phyloP scores from a whole-genome alignment of 2,113 vertebrate species.

The Halcyon senegalensis region DNA sequence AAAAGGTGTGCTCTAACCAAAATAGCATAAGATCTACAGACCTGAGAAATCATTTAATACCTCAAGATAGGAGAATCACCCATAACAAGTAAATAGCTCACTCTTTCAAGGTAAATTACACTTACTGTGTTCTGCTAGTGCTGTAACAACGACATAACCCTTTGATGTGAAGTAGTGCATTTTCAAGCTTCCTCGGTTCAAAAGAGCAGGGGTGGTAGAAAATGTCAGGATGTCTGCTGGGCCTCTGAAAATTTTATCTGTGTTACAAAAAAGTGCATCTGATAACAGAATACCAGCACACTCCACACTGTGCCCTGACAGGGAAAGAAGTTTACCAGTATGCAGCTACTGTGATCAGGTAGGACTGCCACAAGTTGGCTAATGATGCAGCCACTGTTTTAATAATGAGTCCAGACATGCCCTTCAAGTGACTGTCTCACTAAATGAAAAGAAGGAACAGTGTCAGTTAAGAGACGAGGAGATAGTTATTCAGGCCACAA shows the following conservation, averaged over 20 bases:
- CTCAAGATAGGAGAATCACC: not conserved
- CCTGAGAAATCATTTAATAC: not conserved
- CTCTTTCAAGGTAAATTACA: not conserved
- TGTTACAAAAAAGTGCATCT: not conserved
- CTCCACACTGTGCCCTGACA: not conserved
- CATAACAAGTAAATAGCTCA: not conserved
- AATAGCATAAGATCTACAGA: not conserved
- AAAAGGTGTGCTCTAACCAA: not conserved
- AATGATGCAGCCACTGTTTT: not conserved
- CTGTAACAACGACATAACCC: not conserved
- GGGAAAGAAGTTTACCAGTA: not conserved
- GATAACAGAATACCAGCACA: not conserved
- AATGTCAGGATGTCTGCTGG: not conserved
- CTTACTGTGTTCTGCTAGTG: not conserved
- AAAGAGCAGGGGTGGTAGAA: not conserved
- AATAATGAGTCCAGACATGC: not conserved
- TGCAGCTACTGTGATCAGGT: not conserved
- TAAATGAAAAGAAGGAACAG: slow-evolving; percentile 32
- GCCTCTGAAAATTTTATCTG: not conserved
- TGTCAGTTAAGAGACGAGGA: not conserved
- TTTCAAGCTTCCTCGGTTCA: not conserved
- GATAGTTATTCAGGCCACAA: not conserved
- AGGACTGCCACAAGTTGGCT: not conserved
- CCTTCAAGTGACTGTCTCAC: not conserved
- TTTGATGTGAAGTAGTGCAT: not conserved